Evolutionary conservation across 1,140 invertebrate species (phyloP).

Genomic region (Lordiphosa stackelbergi): DNA sequence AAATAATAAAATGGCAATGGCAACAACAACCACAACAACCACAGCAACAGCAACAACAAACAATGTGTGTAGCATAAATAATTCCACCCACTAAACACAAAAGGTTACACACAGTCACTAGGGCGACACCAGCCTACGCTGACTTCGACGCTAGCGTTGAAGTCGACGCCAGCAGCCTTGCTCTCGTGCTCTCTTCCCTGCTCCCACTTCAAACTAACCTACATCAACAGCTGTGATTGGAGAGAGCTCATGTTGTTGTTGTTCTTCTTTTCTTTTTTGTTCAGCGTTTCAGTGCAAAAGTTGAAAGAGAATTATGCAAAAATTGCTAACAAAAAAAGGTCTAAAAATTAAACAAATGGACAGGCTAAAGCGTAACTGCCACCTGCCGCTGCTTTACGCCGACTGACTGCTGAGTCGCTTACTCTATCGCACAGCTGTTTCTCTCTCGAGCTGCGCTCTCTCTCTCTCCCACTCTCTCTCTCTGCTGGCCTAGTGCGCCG

Average conservation of each 20-base stretch:
- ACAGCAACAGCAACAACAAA: conserved; percentile 37
- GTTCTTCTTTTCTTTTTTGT: background rate
- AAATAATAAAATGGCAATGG: conserved; percentile 58
- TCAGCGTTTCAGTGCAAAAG: conserved; percentile 4
- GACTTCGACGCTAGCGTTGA: conserved; percentile 14
- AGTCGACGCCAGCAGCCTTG: conserved; percentile 9
- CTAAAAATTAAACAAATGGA: conserved; percentile 31
- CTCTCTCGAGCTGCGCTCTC: conserved; percentile 7
- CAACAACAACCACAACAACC: conserved; percentile 17
- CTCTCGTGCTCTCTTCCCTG: background rate
- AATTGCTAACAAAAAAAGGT: conserved; percentile 6
- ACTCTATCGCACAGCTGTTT: conserved; percentile 27
- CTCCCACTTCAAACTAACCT: conserved; percentile 57
- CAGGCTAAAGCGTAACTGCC: conserved; percentile 37
- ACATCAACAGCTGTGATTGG: conserved; percentile 68
- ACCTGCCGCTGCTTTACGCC: conserved; percentile 13
- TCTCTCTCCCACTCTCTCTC: background rate
- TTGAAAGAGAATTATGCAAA: conserved; percentile 2
- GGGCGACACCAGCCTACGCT: conserved; percentile 55
- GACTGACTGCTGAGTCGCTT: conserved; percentile 20
- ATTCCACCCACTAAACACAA: conserved; percentile 64
- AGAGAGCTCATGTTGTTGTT: conserved; percentile 13
- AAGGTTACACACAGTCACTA: conserved; percentile 72
- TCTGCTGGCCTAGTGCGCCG: conserved; percentile 38
- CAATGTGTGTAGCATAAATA: conserved; percentile 71